These are phyloP conservation scores for Apeltes quadracus DNA, from an alignment of 2,113 vertebrate genomes.

Conservation along the genomic window DNA sequence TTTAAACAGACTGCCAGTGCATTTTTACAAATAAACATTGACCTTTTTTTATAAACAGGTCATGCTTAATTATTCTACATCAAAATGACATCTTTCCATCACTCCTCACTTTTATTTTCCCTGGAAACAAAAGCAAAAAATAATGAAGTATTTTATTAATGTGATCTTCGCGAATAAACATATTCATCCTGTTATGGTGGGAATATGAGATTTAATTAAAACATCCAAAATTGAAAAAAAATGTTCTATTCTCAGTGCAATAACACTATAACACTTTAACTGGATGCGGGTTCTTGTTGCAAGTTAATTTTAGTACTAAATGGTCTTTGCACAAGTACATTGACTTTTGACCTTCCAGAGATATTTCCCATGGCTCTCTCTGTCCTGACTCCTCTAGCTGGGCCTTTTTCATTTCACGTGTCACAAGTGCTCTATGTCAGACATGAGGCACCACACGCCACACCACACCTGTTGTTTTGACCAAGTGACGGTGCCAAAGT, in stretches of 20 bases:
- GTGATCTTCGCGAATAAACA: slow-evolving; percentile 41
- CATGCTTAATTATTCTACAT: slow-evolving; percentile 33
- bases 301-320: slow-evolving; percentile 29
- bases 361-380: slow-evolving; percentile 56
- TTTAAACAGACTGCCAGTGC: too few relatives aligned
- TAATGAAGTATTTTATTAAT: slow-evolving; percentile 40
- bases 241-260: slow-evolving; percentile 25
- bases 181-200: slow-evolving; percentile 23
- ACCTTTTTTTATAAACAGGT: slow-evolving; percentile 48
- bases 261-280: too few relatives aligned
- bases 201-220: slow-evolving; percentile 51
- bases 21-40: too few relatives aligned
- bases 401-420: slow-evolving; percentile 34
- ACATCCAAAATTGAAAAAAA: slow-evolving; percentile 30
- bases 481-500: background rate
- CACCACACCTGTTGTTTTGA: slow-evolving; percentile 71
- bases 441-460: background rate
- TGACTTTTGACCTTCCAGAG: slow-evolving; percentile 39
- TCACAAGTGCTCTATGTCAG: slow-evolving; percentile 42
- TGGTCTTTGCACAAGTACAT: slow-evolving; percentile 17
- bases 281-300: background rate
- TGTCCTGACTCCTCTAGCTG: slow-evolving; percentile 19
- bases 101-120: slow-evolving; percentile 43
- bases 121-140: slow-evolving; percentile 46
- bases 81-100: slow-evolving; percentile 33